phyloP scores from a whole-genome alignment of 2,113 vertebrate genomes.

The Ifrita kowaldi region DNA sequence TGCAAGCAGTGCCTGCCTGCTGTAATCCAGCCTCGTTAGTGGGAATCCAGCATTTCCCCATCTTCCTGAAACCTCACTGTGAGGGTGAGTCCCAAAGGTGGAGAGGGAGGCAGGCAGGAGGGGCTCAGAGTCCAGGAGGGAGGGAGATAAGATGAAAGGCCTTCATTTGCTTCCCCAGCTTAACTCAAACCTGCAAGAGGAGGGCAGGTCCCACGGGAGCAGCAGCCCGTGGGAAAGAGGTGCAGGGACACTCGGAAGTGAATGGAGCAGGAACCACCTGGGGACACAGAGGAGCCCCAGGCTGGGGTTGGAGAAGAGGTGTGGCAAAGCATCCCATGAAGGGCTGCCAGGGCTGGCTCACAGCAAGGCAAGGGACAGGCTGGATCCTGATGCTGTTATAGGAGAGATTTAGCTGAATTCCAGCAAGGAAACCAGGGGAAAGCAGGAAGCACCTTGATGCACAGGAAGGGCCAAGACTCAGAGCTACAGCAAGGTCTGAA shows the following conservation, averaged over 20 bases:
- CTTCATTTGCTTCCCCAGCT: background rate
- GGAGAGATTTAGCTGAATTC: background rate
- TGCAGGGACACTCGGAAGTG: background rate
- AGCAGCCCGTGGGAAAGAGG: background rate
- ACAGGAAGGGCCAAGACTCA: rapidly evolving
- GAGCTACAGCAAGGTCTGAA: background rate
- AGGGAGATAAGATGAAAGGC: background rate
- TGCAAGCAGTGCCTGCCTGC: background rate
- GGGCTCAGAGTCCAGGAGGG: background rate
- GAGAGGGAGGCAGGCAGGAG: background rate
- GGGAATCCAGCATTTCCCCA: background rate
- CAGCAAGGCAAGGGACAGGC: background rate
- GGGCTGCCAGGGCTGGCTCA: background rate
- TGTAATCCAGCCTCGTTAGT: rapidly evolving
- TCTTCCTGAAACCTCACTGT: background rate
- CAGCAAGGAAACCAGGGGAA: background rate
- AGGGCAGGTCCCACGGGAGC: background rate
- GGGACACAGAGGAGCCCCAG: background rate
- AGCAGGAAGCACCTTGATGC: background rate
- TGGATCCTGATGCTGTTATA: background rate
- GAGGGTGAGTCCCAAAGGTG: rapidly evolving
- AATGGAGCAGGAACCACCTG: background rate
- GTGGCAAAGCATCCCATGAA: background rate
- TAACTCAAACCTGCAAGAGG: background rate
- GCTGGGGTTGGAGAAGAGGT: background rate